Evolutionary conservation across 2,888 invertebrate species (phyloP), one percentile per base, ranked within the genome.

Genomic region (Drosophila parthenogenetica): DNA sequence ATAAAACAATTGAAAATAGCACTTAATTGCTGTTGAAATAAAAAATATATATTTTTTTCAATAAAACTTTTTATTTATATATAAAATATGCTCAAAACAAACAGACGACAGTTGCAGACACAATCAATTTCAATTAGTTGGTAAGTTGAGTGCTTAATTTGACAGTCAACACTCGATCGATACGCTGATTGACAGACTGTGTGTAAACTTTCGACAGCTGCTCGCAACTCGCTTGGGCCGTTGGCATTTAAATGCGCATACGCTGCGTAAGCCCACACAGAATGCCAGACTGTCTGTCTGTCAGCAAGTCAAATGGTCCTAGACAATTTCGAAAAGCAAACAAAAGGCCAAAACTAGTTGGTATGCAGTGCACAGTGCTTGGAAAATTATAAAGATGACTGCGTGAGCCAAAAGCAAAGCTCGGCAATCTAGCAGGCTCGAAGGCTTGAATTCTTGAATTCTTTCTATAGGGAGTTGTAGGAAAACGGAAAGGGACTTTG

Each of bases 331-430:
- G 32, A 59, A 43, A 59, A 35, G 54, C 69, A 82, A 69, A 55
- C 25, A 58, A 71, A 68, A 43, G 51, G 11, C 45, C 42, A 42
- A 42, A 84, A 73, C 79, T 73, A 69, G 79, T 85, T 82, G 55
- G 65, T 87, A 82, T 87, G 73, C 87, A 79, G 45, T 57, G 54
- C 69, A 57, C 66, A 51, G 39, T 40, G 45, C 54, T 53, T 39
- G 11, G 19, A 40, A 78, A 84, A 79, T 87, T 85, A 87, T 85
- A 70, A 81, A 69, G 64, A 64, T 75, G 72, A 49, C 54, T 39
- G 13, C 7, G 48, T 16, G 17, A 37, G 17, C 35, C 14, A 19
- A 51, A 58, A 40, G 39, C 46, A 51, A 46, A 48, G 51, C 65
- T 62, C 39, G 14, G 22, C 61, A 16, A n/a, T 16, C 46, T 39